Percentiles rank a stretch among this genome's conserved stretches.
Evolutionary conservation across 1,140 invertebrate genomes (phyloP).

Genomic region (Brachionus paranguensis): DNA sequence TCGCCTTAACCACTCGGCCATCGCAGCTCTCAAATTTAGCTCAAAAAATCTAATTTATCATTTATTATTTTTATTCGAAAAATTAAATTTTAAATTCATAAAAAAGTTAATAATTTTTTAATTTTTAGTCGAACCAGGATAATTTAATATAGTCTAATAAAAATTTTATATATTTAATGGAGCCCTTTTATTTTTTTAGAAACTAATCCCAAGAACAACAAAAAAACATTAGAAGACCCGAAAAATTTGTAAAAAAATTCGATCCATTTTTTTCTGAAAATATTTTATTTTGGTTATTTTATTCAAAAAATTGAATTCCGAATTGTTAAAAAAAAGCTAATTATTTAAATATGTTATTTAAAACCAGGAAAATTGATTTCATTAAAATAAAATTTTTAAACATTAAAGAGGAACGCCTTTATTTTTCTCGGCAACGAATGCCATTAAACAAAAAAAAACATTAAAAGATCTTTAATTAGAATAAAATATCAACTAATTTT

Average conservation of each 20-base stretch:
- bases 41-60: background rate
- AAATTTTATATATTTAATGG: background rate
- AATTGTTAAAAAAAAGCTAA: too few relatives aligned
- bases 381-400: too few relatives aligned
- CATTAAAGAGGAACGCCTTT: too few relatives aligned
- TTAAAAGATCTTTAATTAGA: too few relatives aligned
- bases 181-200: background rate
- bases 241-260: background rate
- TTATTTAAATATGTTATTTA: too few relatives aligned
- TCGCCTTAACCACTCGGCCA: constrained; percentile 38
- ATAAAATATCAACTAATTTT: too few relatives aligned
- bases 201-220: background rate
- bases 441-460: too few relatives aligned
- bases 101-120: background rate
- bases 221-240: background rate
- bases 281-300: background rate
- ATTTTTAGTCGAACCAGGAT: background rate
- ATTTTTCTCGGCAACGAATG: too few relatives aligned
- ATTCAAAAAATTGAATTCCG: background rate
- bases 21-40: background rate
- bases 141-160: background rate
- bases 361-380: too few relatives aligned
- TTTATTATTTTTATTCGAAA: background rate
- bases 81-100: background rate
- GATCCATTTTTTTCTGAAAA: background rate